Percentiles rank a stretch among this genome's conserved stretches.
phyloP scores from a whole-genome alignment of 2,888 invertebrate species.

The Leptopilina syphax region DNA sequence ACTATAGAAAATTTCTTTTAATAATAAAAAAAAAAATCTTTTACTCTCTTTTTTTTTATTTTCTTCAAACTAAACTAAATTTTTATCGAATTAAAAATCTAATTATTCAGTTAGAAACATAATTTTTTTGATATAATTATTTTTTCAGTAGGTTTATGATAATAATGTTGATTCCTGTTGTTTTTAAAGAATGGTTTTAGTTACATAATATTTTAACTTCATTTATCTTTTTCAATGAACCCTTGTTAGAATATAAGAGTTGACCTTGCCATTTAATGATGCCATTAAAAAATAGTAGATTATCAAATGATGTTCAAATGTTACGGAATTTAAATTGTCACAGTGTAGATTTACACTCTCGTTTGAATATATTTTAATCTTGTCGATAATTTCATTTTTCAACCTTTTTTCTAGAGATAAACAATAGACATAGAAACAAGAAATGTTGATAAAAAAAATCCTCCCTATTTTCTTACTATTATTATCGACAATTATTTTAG shows the following conservation, averaged over 20 bases:
- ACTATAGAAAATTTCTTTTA: too few species aligned
- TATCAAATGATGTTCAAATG: not conserved
- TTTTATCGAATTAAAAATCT: too few species aligned
- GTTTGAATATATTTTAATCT: not conserved
- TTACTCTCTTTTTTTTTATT: too few species aligned
- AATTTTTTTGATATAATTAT: too few species aligned
- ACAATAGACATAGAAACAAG: not conserved
- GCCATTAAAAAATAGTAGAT: not conserved
- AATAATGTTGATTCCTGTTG: not conserved
- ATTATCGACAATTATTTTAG: not conserved
- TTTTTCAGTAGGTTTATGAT: too few species aligned
- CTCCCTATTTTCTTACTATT: not conserved
- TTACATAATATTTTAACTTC: not conserved
- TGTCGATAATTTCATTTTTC: not conserved
- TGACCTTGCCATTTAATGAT: slow-evolving; percentile 5
- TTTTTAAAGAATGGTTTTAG: not conserved
- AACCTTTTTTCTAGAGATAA: not conserved
- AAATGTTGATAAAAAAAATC: not conserved
- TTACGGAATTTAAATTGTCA: not conserved
- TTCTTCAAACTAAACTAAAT: too few species aligned
- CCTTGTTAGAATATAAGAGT: slow-evolving; percentile 8
- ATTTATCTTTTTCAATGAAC: not conserved
- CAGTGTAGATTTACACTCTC: not conserved
- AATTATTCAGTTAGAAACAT: too few species aligned
- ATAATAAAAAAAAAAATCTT: too few species aligned